Base-by-base conservation (phyloP, 2,797 vertebrate genomes). In the Enteromius afrohamiltoni region DNA sequence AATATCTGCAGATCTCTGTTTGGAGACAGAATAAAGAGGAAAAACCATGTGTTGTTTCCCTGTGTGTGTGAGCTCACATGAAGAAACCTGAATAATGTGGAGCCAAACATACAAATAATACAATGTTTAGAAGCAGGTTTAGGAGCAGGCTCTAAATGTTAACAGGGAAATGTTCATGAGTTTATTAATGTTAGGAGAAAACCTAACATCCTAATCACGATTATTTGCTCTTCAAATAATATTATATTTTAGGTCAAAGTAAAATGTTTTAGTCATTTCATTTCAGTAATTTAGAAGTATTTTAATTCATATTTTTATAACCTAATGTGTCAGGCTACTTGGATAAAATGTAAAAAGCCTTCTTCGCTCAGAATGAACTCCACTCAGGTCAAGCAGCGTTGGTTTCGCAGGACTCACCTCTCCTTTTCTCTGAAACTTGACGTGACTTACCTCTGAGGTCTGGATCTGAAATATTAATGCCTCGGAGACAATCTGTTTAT, bases 391-490 rank as follows among this genome's bases (percentile, higher is more conserved):
- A 14, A 60, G 11, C 23, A 60, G 9, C 1, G 3, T 60, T 13
- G 14, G 26, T 60, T 23, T 26, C 11, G 55, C 10, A 23, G 11
- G 23, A 26, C n/a, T 26, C 55, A 13, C 10, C n/a, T 58, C 53
- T 60, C 10, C 55, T 60, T 60, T 60, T 1, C 55, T 60, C n/a
- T 60, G 10, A 49, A n/a, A 23, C 45, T 11, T 21, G 3, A n/a
- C 11, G 0, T 34, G 40, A 21, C 34, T 9, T 10, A 17, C 74
- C 74, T 60, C n/a, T 42, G 51, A 3, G 19, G 55, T 26, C 69
- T 55, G 73, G 19, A 34, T 23, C 31, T 76, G 51, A 58, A 75
- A 40, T 58, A 75, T 75, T 75, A 55, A 75, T 75, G 31, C 31
- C 5, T 37, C 6, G 11, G 11, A 19, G 23, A 23, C 34, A 42